Conservation (phyloP, 2,113 vertebrate genomes). For the Illadopsis cleaveri region DNA sequence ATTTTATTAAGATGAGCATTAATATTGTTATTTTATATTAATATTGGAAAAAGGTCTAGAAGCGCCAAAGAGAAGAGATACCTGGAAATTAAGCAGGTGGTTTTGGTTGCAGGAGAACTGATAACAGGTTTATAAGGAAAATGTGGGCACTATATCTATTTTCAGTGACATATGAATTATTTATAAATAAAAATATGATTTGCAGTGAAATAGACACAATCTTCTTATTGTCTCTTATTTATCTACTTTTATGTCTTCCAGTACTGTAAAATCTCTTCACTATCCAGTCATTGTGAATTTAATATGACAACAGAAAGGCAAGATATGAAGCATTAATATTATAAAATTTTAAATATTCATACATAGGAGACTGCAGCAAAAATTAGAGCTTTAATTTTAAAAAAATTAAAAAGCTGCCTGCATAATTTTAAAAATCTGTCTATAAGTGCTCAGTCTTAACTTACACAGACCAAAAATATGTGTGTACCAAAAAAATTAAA, state of each 20-base stretch:
- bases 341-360: neutral
- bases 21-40: neutral
- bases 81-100: neutral
- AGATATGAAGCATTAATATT: neutral
- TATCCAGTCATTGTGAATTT: neutral
- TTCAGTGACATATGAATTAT: neutral
- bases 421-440: neutral
- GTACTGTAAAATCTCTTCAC: neutral
- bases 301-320: neutral
- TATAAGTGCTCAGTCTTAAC: neutral
- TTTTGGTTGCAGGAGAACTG: neutral
- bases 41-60: neutral
- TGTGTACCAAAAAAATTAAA: neutral
- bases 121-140: neutral
- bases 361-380: neutral
- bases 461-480: neutral
- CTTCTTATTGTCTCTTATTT: neutral
- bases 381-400: neutral
- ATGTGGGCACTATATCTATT: neutral
- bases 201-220: neutral
- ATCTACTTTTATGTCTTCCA: neutral
- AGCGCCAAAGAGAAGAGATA: neutral
- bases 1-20: neutral
- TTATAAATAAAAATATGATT: neutral
- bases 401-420: neutral